Evolutionary conservation across 2,888 invertebrate genomes (phyloP).

Genomic region (Synergus laeviventris): DNA sequence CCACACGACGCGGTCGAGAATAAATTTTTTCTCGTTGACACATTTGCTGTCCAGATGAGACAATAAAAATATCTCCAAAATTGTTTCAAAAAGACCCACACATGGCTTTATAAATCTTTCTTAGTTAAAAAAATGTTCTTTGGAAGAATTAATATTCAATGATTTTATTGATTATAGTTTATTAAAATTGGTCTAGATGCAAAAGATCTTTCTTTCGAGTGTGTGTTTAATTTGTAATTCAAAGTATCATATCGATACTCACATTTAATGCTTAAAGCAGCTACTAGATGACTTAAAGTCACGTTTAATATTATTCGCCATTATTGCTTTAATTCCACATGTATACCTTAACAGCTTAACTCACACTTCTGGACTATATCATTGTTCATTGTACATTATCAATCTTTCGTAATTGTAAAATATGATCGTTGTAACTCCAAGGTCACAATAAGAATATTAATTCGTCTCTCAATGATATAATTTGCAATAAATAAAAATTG

Average conservation of each 20-base stretch:
- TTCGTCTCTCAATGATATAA: neutral
- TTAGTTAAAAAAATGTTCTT: neutral
- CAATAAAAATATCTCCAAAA: constrained; percentile 13
- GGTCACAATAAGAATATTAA: constrained; percentile 4
- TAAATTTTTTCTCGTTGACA: neutral
- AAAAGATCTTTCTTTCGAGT: neutral
- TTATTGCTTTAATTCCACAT: constrained; percentile 7
- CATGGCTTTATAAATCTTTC: neutral
- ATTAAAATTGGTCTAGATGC: neutral
- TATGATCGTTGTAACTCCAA: constrained; percentile 8
- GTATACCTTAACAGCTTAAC: constrained; percentile 32
- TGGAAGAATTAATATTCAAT: too few species aligned
- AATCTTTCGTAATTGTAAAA: constrained; percentile 36
- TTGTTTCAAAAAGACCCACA: too few species aligned
- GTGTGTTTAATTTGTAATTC: neutral
- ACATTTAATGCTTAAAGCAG: neutral
- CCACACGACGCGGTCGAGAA: constrained; percentile 4
- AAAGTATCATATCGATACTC: neutral
- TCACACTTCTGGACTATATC: constrained; percentile 29
- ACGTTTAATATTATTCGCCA: constrained; percentile 20
- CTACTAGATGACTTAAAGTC: constrained; percentile 11
- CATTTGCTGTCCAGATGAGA: constrained; percentile 29
- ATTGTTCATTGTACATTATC: constrained; percentile 31
- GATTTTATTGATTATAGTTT: neutral
- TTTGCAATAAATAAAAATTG: neutral